phyloP scores from a whole-genome alignment of 2,888 invertebrate species.

The Cephus rjabovi region DNA sequence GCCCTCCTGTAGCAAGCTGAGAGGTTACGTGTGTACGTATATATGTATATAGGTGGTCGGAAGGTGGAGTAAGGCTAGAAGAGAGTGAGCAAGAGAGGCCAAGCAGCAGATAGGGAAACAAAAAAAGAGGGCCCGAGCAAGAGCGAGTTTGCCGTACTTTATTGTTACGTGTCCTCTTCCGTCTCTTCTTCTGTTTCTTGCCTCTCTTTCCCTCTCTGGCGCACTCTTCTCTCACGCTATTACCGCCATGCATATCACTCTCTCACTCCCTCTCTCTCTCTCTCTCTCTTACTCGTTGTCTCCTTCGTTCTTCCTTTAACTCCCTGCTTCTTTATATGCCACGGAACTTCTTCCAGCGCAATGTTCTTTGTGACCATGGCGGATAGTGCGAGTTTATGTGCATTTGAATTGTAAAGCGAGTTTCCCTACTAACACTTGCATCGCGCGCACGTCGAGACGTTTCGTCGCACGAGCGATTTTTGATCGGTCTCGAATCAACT shows the following conservation, averaged over 20 bases:
- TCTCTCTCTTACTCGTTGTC: background rate
- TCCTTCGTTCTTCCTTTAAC: background rate
- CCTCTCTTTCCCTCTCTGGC: background rate
- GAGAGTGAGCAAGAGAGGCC: background rate
- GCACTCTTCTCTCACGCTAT: background rate
- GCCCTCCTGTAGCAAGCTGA: background rate
- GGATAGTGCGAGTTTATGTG: conserved; percentile 2
- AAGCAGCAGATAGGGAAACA: background rate
- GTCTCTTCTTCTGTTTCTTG: background rate
- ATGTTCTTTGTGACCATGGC: conserved; percentile 4
- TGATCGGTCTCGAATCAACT: background rate
- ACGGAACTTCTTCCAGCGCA: background rate
- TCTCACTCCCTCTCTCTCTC: background rate
- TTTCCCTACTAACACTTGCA: conserved; percentile 1
- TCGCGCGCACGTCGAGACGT: background rate
- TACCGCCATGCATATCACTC: background rate
- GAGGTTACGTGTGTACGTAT: background rate
- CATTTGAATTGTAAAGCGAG: conserved; percentile 20
- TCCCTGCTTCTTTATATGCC: conserved; percentile 1
- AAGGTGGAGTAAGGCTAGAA: background rate
- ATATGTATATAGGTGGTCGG: background rate
- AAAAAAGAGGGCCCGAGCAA: background rate
- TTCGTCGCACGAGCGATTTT: background rate
- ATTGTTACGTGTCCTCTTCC: conserved; percentile 1
- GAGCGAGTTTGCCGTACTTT: conserved; percentile 7